Conservation (phyloP, 2,888 invertebrate species). For the Listrodromus nycthemerus region DNA sequence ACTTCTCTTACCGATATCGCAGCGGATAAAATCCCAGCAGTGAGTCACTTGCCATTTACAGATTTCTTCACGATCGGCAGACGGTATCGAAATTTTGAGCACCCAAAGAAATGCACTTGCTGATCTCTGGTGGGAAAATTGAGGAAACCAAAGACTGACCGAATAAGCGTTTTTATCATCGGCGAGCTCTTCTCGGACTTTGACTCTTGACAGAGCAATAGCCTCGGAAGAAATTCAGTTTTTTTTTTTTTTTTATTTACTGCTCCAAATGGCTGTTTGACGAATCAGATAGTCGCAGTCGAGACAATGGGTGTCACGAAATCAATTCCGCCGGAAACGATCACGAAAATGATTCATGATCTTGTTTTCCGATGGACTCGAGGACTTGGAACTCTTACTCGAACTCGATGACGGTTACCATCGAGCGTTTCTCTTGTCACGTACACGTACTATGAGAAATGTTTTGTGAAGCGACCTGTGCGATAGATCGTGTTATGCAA, state of each 20-base stretch:
- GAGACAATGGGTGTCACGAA: constrained; percentile 5
- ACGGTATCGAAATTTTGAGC: not conserved
- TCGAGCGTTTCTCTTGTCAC: not conserved
- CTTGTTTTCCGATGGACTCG: constrained; percentile 35
- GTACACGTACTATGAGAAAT: constrained; percentile 8
- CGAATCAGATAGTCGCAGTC: not conserved
- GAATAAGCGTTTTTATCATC: constrained; percentile 12
- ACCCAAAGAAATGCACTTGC: not conserved
- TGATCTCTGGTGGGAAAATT: not conserved
- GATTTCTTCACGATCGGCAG: not conserved
- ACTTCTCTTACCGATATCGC: not conserved
- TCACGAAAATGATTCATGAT: constrained; percentile 48
- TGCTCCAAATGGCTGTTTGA: not conserved
- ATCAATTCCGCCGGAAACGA: constrained; percentile 2
- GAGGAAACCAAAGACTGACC: not conserved
- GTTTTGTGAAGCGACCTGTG: constrained; percentile 14
- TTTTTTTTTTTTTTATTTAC: not conserved
- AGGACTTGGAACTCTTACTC: constrained; percentile 41
- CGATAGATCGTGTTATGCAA: constrained; percentile 33
- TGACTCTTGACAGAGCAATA: constrained; percentile 5
- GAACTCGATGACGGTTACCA: constrained; percentile 40
- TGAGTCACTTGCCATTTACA: constrained; percentile 11
- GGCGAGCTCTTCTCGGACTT: not conserved
- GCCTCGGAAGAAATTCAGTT: not conserved
- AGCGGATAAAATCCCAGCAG: constrained; percentile 5